Percentiles rank a stretch among this genome's conserved stretches.
These are phyloP conservation scores for Hirtodrosophila histrioides DNA, from an alignment of 2,888 invertebrate species.

Conservation along the genomic window DNA sequence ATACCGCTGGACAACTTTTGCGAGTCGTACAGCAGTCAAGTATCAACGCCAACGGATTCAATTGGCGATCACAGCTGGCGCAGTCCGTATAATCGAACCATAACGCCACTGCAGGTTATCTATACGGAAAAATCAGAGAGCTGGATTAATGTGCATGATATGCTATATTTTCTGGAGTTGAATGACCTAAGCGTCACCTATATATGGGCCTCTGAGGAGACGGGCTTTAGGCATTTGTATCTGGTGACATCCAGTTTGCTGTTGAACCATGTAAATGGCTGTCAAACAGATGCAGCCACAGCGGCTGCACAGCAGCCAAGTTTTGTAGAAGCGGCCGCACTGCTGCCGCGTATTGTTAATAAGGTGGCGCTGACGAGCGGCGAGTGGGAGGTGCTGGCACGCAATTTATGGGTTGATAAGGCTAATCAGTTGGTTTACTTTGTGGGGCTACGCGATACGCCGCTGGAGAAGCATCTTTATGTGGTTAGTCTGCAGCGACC, in stretches of 20 bases:
- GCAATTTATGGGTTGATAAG: conserved; percentile 94
- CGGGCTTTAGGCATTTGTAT: conserved; percentile 95
- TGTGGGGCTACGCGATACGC: conserved; percentile 94
- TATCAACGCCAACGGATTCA: conserved; percentile 83
- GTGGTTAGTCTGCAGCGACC: conserved; percentile 91
- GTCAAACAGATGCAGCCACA: conserved; percentile 69
- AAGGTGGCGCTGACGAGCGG: conserved; percentile 92
- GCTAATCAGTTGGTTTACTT: conserved; percentile 93
- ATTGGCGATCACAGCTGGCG: conserved; percentile 84
- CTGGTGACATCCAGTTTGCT: conserved; percentile 88
- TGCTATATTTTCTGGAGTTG: conserved; percentile 91
- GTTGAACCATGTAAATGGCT: conserved; percentile 84
- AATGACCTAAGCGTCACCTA: conserved; percentile 86
- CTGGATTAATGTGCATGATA: conserved; percentile 98
- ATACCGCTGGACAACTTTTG: conserved; percentile 92
- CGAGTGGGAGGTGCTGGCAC: conserved; percentile 96
- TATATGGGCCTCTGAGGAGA: conserved; percentile 97
- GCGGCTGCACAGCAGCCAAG: conserved; percentile 65
- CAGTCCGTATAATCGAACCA: conserved; percentile 81
- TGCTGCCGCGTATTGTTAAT: conserved; percentile 88
- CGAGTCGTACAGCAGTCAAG: conserved; percentile 84
- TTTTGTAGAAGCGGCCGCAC: conserved; percentile 75
- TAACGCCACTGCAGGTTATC: conserved; percentile 84
- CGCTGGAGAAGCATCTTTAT: conserved; percentile 96
- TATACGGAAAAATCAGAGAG: conserved; percentile 87